Conservation (phyloP, 2,113 vertebrate species). For the Zapornia atra region DNA sequence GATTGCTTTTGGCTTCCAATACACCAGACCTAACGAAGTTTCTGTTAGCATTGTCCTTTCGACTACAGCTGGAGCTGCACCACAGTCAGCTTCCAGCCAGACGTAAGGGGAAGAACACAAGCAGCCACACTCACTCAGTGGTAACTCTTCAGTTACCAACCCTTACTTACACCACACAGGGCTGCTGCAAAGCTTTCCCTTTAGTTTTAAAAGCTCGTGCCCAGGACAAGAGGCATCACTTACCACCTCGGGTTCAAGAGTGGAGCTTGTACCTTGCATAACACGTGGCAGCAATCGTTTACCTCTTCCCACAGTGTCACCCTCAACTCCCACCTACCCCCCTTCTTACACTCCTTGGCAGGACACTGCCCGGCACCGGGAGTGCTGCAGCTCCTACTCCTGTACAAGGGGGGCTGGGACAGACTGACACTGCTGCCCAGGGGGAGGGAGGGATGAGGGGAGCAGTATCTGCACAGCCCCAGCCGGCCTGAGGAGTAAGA, state of each 20-base stretch:
- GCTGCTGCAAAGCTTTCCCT: not conserved
- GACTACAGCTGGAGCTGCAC: not conserved
- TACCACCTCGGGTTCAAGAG: not conserved
- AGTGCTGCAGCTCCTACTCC: not conserved
- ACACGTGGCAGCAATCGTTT: not conserved
- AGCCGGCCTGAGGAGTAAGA: not conserved
- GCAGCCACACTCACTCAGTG: not conserved
- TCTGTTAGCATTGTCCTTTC: not conserved
- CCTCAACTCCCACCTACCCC: not conserved
- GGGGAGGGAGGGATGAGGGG: accelerated
- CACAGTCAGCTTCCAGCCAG: not conserved
- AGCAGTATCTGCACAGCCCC: accelerated
- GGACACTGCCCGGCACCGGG: accelerated
- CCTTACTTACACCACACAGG: not conserved
- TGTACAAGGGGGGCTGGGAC: accelerated
- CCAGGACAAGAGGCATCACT: not conserved
- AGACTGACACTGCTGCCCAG: not conserved
- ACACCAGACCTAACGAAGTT: not conserved
- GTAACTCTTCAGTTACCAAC: too few species aligned
- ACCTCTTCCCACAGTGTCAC: not conserved
- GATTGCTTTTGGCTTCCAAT: not conserved
- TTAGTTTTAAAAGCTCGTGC: not conserved
- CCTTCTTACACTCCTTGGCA: not conserved
- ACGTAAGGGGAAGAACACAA: not conserved
- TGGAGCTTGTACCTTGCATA: not conserved